Evolutionary conservation across 2,113 vertebrate genomes (phyloP).

Genomic region (Xenopus borealis): DNA sequence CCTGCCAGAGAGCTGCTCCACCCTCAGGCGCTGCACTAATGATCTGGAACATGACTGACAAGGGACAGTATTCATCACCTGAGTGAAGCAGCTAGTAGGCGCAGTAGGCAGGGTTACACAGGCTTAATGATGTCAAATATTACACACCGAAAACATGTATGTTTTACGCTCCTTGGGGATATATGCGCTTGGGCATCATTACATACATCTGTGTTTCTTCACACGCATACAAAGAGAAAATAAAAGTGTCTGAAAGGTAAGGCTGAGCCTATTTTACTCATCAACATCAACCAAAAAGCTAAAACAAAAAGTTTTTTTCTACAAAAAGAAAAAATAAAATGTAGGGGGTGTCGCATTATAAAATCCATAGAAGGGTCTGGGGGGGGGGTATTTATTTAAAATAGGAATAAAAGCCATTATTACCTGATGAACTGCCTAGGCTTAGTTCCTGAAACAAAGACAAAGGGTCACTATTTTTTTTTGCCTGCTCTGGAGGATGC

Average conservation of each 20-base stretch:
- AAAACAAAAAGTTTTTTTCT: slow-evolving; percentile 70
- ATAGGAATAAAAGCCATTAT: slow-evolving; percentile 99
- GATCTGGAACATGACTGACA: too few relatives aligned
- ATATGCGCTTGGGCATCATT: background rate
- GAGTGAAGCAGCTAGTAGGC: too few relatives aligned
- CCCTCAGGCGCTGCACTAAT: too few relatives aligned
- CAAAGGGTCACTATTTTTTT: slow-evolving; percentile 96
- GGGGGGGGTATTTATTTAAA: slow-evolving; percentile 83
- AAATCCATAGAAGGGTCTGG: slow-evolving; percentile 56
- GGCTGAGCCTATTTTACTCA: slow-evolving; percentile 67
- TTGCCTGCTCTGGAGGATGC: slow-evolving; percentile 88
- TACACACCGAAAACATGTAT: too few relatives aligned
- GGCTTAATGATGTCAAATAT: too few relatives aligned
- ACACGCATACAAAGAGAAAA: slow-evolving; percentile 64
- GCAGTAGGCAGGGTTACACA: too few relatives aligned
- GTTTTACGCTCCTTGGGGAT: background rate
- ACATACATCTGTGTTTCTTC: background rate
- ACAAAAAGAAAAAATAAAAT: slow-evolving; percentile 68
- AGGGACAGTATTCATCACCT: too few relatives aligned
- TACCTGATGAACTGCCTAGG: slow-evolving; percentile 96
- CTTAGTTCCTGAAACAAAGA: slow-evolving; percentile 97
- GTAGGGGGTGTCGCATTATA: slow-evolving; percentile 67
- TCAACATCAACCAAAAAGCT: slow-evolving; percentile 54
- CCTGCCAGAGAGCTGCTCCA: too few relatives aligned
- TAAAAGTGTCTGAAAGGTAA: slow-evolving; percentile 67